phyloP scores from a whole-genome alignment of 2,113 vertebrate genomes.

The Sula dactylatra region DNA sequence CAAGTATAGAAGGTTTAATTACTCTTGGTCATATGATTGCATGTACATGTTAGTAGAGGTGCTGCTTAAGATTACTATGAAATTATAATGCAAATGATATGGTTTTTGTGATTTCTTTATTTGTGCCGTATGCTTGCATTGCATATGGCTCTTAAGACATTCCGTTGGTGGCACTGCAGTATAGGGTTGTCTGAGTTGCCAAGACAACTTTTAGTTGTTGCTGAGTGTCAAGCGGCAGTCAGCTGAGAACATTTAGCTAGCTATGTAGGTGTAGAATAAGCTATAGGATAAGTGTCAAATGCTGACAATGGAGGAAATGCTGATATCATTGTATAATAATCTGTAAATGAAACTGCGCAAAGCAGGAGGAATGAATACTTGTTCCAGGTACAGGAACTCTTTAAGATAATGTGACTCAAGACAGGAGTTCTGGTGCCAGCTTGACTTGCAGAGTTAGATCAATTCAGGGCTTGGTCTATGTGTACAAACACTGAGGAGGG shows the following conservation, averaged over 20 bases:
- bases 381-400: neutral
- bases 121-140: neutral
- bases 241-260: neutral
- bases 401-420: neutral
- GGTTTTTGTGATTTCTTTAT: neutral
- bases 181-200: neutral
- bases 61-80: neutral
- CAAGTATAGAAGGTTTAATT: neutral
- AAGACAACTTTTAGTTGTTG: neutral
- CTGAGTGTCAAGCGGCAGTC: neutral
- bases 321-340: neutral
- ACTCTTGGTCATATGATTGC: neutral
- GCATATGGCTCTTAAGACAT: neutral
- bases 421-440: neutral
- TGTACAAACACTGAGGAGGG: neutral
- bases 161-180: neutral
- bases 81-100: neutral
- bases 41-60: neutral
- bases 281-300: constrained; percentile 10
- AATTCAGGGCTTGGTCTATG: neutral
- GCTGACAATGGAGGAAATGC: neutral
- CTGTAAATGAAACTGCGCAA: neutral
- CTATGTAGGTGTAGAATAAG: neutral
- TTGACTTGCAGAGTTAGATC: neutral
- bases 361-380: neutral